Evolutionary conservation across 2,113 vertebrate species (phyloP).

Genomic region (Onychostoma macrolepis): DNA sequence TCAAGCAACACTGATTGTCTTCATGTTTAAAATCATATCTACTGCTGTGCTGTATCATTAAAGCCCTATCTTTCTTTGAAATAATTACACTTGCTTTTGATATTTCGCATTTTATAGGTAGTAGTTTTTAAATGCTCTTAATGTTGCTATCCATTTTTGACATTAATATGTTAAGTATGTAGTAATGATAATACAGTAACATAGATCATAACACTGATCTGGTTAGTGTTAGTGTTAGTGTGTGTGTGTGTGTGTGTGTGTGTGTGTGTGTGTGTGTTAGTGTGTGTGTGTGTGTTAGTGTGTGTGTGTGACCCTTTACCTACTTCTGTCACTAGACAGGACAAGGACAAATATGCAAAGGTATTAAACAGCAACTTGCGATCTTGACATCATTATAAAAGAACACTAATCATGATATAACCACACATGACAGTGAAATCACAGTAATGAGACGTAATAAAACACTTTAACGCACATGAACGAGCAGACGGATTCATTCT

Average conservation of each 20-base stretch:
- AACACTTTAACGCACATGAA: not conserved
- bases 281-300: not conserved
- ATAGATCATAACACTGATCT: not conserved
- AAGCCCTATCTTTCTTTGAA: not conserved
- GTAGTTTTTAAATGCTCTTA: not conserved
- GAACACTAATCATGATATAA: not conserved
- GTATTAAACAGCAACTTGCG: not conserved
- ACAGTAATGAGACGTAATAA: not conserved
- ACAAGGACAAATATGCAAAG: slow-evolving; percentile 34
- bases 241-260: not conserved
- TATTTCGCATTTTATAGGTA: not conserved
- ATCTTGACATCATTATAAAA: not conserved
- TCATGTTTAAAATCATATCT: not conserved
- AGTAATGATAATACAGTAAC: not conserved
- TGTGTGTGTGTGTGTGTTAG: not conserved
- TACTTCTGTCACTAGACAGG: slow-evolving; percentile 57
- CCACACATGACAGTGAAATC: not conserved
- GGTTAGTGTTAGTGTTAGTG: too few species aligned
- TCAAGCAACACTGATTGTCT: too few species aligned
- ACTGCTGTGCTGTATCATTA: not conserved
- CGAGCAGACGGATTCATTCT: not conserved
- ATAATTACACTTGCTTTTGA: not conserved
- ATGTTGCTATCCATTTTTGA: not conserved
- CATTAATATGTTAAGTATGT: not conserved
- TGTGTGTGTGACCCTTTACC: slow-evolving; percentile 75